phyloP scores from a whole-genome alignment of 2,113 vertebrate species.

The Geococcyx californianus region DNA sequence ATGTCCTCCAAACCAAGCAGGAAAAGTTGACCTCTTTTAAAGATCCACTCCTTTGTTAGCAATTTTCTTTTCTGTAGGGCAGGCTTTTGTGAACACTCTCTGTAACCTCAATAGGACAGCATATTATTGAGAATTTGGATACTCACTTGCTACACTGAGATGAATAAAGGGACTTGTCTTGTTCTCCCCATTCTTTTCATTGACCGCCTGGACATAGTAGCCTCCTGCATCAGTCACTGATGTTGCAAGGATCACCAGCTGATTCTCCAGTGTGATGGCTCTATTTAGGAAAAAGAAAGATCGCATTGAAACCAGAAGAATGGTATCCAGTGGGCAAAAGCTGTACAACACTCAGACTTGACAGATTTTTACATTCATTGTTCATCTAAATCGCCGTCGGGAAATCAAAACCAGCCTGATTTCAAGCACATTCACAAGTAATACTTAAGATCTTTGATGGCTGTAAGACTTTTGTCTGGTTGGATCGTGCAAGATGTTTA shows the following conservation, averaged over 20 bases:
- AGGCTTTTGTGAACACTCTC: neutral
- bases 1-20: neutral
- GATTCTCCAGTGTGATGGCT: slow-evolving; percentile 88
- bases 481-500: neutral
- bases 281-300: slow-evolving; percentile 69
- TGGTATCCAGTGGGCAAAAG: neutral
- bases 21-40: neutral
- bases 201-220: slow-evolving; percentile 89
- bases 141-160: slow-evolving; percentile 83
- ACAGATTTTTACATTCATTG: neutral
- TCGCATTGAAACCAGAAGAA: neutral
- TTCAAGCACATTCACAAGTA: neutral
- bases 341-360: neutral
- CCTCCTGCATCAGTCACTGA: slow-evolving; percentile 75
- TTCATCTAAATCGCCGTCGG: accelerated
- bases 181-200: slow-evolving; percentile 89
- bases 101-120: neutral
- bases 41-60: neutral
- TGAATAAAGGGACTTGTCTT: slow-evolving; percentile 83
- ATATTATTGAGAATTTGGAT: neutral
- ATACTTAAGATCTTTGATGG: neutral
- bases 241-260: slow-evolving; percentile 87
- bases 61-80: neutral
- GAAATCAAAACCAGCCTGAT: neutral
- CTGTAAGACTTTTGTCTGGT: neutral